phyloP scores from a whole-genome alignment of 1,140 invertebrate genomes.

The Oncopodura yosiiana region DNA sequence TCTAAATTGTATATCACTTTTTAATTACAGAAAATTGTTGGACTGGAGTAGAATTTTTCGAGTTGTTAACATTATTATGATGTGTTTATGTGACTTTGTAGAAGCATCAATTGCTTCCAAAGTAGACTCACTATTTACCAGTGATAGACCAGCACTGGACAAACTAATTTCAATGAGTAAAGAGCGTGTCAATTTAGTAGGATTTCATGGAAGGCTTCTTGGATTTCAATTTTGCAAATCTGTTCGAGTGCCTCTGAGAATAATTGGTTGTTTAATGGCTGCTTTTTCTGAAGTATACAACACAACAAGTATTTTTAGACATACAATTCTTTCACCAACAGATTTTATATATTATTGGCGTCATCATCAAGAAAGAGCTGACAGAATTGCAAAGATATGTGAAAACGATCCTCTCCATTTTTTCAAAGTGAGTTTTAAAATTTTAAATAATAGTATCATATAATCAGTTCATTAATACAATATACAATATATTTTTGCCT shows the following conservation, averaged over 20 bases:
- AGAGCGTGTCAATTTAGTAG: constrained; percentile 30
- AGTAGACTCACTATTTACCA: constrained; percentile 28
- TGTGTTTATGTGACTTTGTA: constrained; percentile 25
- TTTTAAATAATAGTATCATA: too few relatives aligned
- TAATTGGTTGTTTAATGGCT: constrained; percentile 28
- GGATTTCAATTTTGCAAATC: constrained; percentile 35
- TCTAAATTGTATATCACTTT: not conserved
- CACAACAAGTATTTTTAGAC: constrained; percentile 18
- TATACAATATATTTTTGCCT: too few relatives aligned
- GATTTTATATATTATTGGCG: constrained; percentile 32
- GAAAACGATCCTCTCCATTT: constrained; percentile 31
- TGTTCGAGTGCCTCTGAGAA: constrained; percentile 18
- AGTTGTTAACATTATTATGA: constrained; percentile 23
- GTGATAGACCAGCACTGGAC: constrained; percentile 21
- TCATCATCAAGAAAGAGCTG: constrained; percentile 25
- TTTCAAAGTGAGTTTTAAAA: too few relatives aligned
- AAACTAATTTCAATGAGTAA: constrained; percentile 29
- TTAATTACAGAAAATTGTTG: constrained; percentile 22
- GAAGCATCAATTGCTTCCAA: constrained; percentile 9
- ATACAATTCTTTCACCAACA: constrained; percentile 21
- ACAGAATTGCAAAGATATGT: constrained; percentile 29
- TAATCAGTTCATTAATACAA: too few relatives aligned
- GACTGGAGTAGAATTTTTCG: constrained; percentile 33
- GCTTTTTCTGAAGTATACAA: constrained; percentile 32
- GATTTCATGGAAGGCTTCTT: constrained; percentile 31